Evolutionary conservation across 2,888 invertebrate genomes (phyloP).

Genomic region (Torymus tubicola): DNA sequence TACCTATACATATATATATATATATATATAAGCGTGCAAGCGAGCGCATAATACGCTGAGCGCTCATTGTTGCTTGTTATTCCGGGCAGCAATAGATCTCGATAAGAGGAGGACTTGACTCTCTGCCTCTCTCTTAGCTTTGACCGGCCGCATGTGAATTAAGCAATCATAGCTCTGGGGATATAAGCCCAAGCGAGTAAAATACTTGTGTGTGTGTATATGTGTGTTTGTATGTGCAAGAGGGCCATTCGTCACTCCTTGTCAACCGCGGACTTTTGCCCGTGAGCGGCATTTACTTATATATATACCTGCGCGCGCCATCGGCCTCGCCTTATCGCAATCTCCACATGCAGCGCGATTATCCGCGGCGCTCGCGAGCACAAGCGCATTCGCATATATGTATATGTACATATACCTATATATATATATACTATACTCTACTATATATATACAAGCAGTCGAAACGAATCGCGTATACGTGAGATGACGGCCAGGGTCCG

Average conservation of each 20-base stretch:
- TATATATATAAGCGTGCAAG: background rate
- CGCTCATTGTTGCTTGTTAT: constrained; percentile 68
- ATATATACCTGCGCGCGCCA: constrained; percentile 37
- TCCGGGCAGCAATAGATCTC: constrained; percentile 68
- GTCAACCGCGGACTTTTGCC: constrained; percentile 65
- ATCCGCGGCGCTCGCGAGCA: constrained; percentile 33
- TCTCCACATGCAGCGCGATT: constrained; percentile 58
- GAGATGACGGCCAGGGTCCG: constrained; percentile 41
- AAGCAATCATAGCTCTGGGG: constrained; percentile 69
- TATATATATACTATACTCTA: too few relatives aligned
- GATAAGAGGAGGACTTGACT: constrained; percentile 67
- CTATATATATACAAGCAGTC: background rate
- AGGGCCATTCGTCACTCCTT: constrained; percentile 69
- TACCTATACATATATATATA: constrained; percentile 4
- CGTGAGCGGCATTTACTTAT: constrained; percentile 64
- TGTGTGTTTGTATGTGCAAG: constrained; percentile 17
- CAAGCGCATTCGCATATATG: background rate
- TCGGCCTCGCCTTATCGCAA: constrained; percentile 63
- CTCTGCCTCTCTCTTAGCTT: constrained; percentile 60
- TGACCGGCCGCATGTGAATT: constrained; percentile 69
- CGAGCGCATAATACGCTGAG: constrained; percentile 25
- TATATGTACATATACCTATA: background rate
- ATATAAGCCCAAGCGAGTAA: constrained; percentile 44
- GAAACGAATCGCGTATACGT: constrained; percentile 51
- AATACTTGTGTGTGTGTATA: background rate